These are phyloP conservation scores for Dusona sp. DNA, from an alignment of 2,888 invertebrate genomes.

Conservation along the genomic window DNA sequence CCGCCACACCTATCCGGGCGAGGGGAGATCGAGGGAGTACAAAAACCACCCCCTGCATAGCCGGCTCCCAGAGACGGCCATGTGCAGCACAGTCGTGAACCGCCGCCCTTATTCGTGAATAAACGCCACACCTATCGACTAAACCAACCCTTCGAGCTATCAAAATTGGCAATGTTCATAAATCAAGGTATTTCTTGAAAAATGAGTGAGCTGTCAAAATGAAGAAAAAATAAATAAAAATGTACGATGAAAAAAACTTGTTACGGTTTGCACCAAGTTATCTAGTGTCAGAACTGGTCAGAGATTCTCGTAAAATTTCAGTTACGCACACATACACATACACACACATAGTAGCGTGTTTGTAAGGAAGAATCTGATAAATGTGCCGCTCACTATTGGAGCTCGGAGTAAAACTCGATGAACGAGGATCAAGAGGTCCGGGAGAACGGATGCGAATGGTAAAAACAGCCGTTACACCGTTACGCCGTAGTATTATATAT, in stretches of 20 bases:
- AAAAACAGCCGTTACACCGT: constrained; percentile 68
- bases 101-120: constrained; percentile 71
- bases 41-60: constrained; percentile 80
- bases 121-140: constrained; percentile 67
- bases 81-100: constrained; percentile 77
- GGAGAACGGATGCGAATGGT: constrained; percentile 61
- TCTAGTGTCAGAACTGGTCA: neutral
- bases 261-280: neutral
- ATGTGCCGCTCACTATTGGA: constrained; percentile 23
- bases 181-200: neutral
- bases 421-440: constrained; percentile 28
- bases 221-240: neutral
- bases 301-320: neutral
- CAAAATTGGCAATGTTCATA: neutral
- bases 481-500: constrained; percentile 58
- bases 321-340: neutral
- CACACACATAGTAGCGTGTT: neutral
- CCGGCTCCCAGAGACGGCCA: constrained; percentile 78
- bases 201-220: neutral
- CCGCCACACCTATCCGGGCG: constrained; percentile 69
- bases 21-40: constrained; percentile 42
- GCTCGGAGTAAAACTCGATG: constrained; percentile 25
- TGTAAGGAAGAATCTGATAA: neutral
- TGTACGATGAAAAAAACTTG: neutral
- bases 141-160: constrained; percentile 28